Evolutionary conservation across 23 tunicate genomes (phyloP), one percentile per base, ranked within the genome.

Genomic region (Halocynthia aurantium): DNA sequence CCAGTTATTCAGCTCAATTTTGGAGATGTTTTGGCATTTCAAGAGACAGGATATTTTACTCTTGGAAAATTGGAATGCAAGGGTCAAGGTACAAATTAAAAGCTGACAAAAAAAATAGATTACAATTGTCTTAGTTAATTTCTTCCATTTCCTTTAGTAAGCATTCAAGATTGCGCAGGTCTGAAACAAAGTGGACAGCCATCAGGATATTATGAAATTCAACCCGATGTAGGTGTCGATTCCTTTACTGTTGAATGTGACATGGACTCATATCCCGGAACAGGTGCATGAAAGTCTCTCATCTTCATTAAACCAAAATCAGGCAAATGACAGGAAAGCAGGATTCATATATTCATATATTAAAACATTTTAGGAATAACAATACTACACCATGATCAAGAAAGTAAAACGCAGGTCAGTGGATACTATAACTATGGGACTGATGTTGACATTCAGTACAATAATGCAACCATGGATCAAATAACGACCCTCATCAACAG

Each of bases 61-160:
- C 70, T 65, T 10, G 70, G 70, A 65, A 65, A 65, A 65, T 49
- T 65, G 17, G 70, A 65, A 65, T 65, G 70, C 70, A 65, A 65
- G 6, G 70, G 70, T 20, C 13, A 15, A 65, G 70, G 70, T 65
- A 65, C 17, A 13, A n/a, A n/a, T 58, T 58, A 2, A 13, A 4
- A 1, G 15, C 63, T 58, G 63, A 58, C 63, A 13, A 13, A 13
- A 13, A 58, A 58, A 58, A 13, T 58, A 58, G 63, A 13, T 15
- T 4, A 58, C 17, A 20, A 65, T 65, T 65, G 10, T 65, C 9
- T 6, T 31, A 31, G 44, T 31, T 31, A 31, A 31, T 31, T 31
- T 31, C 44, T 31, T 31, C 44, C 44, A 31, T 31, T 31, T 4
- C 44, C 44, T 15, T 65, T 49, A 65, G 70, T 49, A 65, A 65